A percentile compares a stretch with the other conserved stretches of the same genome.
Conservation (phyloP, 2,113 vertebrate species). For the Ranitomeya variabilis region DNA sequence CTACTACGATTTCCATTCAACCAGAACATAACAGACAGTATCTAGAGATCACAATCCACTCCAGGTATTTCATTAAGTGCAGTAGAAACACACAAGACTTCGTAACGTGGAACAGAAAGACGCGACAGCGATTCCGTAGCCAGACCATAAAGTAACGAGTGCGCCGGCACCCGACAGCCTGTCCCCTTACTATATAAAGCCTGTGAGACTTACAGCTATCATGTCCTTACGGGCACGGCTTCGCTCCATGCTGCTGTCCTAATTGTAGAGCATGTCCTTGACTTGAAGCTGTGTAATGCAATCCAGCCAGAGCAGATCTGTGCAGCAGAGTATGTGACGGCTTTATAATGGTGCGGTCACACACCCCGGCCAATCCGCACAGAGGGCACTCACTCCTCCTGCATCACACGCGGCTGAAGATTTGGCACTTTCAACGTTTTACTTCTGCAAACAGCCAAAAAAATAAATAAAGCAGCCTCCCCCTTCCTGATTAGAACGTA, state of each 20-base stretch:
- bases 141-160: too few relatives aligned
- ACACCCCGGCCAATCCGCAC: conserved; percentile 68
- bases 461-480: conserved; percentile 67
- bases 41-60: neutral
- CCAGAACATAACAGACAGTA: neutral
- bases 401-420: conserved; percentile 59
- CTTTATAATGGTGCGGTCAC: conserved; percentile 66
- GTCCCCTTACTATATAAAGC: neutral
- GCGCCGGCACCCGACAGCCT: neutral
- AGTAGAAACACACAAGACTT: neutral
- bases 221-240: conserved; percentile 69
- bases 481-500: neutral
- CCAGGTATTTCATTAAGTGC: neutral
- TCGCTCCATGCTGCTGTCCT: conserved; percentile 69
- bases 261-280: conserved; percentile 62
- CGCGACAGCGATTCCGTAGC: too few relatives aligned
- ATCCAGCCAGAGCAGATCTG: conserved; percentile 60
- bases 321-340: conserved; percentile 61
- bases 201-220: conserved; percentile 69
- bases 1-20: neutral
- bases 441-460: conserved; percentile 64
- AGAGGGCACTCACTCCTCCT: neutral
- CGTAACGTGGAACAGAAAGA: neutral
- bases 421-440: conserved; percentile 58
- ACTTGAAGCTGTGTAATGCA: conserved; percentile 54